These are phyloP conservation scores for Ctenopoma kingsleyae DNA, from an alignment of 2,797 vertebrate species.

Conservation along the genomic window DNA sequence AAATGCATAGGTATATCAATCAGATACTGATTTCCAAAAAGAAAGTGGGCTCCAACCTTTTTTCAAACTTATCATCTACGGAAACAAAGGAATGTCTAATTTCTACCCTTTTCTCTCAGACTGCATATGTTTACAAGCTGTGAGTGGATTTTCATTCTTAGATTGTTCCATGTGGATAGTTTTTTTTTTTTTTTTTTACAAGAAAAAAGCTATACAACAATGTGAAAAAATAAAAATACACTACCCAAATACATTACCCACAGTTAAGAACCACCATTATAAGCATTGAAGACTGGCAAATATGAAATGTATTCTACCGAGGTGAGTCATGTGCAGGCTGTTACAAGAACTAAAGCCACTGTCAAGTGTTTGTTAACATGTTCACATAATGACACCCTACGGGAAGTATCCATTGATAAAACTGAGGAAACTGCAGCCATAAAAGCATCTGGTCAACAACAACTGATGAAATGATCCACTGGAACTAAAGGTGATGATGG, in stretches of 20 bases:
- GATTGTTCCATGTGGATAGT: background rate
- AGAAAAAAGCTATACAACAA: too few relatives aligned
- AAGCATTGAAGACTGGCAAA: background rate
- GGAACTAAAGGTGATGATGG: constrained; percentile 3
- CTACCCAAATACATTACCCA: too few relatives aligned
- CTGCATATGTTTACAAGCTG: too few relatives aligned
- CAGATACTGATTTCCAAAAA: too few relatives aligned
- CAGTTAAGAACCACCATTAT: background rate
- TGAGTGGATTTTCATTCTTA: background rate
- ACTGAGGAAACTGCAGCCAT: background rate
- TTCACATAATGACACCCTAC: constrained; percentile 16
- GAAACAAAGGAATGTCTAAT: too few relatives aligned
- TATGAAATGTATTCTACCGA: background rate
- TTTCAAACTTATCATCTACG: too few relatives aligned
- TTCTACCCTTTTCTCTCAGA: too few relatives aligned
- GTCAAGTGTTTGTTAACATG: constrained; percentile 11
- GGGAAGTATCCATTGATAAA: constrained; percentile 15
- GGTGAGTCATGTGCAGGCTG: background rate
- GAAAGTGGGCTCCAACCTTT: too few relatives aligned
- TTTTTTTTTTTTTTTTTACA: too few relatives aligned
- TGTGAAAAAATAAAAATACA: too few relatives aligned
- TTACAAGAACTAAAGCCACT: background rate
- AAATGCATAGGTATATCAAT: background rate
- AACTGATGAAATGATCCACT: constrained; percentile 14
- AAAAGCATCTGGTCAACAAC: constrained; percentile 22